Percentiles rank a stretch among this genome's conserved stretches.
phyloP scores from a whole-genome alignment of 1,140 invertebrate species.

The Hirudo medicinalis region DNA sequence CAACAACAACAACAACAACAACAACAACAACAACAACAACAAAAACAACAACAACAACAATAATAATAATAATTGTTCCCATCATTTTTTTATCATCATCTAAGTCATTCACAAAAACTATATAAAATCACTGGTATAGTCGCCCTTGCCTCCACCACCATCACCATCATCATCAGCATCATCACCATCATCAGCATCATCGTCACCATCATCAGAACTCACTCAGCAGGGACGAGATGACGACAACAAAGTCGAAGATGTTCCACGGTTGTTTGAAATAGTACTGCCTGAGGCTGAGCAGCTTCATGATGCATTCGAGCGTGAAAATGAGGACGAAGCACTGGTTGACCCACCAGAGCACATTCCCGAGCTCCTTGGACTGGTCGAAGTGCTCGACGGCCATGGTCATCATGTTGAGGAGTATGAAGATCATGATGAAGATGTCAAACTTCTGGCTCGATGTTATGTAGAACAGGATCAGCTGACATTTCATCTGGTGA shows the following conservation, averaged over 20 bases:
- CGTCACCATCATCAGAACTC: constrained; percentile 17
- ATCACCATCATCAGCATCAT: neutral
- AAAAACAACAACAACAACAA: neutral
- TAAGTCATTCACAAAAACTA: too few species aligned
- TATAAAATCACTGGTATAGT: too few species aligned
- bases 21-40: neutral
- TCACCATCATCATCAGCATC: neutral
- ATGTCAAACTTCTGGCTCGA: constrained; percentile 98
- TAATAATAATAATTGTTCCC: neutral
- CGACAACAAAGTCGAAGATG: constrained; percentile 84
- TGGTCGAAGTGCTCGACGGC: constrained; percentile 89
- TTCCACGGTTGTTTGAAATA: constrained; percentile 89
- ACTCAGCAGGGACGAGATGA: constrained; percentile 72
- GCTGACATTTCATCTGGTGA: constrained; percentile 78
- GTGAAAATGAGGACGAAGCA: constrained; percentile 87
- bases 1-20: neutral
- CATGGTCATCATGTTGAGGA: constrained; percentile 97
- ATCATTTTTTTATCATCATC: too few species aligned
- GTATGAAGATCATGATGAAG: constrained; percentile 97
- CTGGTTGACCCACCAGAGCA: constrained; percentile 80
- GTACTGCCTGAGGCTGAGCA: constrained; percentile 76
- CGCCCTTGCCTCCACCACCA: too few species aligned
- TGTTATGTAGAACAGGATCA: constrained; percentile 87
- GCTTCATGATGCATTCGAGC: constrained; percentile 77
- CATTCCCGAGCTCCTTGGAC: constrained; percentile 58